Evolutionary conservation across 2,797 vertebrate species (phyloP).

Genomic region (Sebastes kiyomatsui): DNA sequence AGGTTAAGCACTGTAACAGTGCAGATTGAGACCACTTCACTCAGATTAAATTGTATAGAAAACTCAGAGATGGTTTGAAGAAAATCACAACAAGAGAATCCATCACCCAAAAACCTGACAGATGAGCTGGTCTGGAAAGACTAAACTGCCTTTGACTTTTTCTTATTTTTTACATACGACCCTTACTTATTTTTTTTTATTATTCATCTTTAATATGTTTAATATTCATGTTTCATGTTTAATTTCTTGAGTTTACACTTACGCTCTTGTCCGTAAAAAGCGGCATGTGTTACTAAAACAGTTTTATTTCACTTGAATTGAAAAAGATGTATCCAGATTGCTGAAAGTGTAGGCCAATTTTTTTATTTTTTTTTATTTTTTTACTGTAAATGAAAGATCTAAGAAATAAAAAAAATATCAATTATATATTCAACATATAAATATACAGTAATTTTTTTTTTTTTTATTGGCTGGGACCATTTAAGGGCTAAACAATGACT

Average conservation of each 20-base stretch:
- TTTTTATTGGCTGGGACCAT: background rate
- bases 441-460: too few species aligned
- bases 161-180: background rate
- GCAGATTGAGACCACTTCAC: background rate
- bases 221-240: background rate
- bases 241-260: background rate
- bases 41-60: background rate
- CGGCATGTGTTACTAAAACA: too few species aligned
- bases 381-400: background rate
- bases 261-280: background rate
- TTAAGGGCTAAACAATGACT: background rate
- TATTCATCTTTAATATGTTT: background rate
- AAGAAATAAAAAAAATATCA: background rate
- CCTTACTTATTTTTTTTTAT: background rate
- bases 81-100: background rate
- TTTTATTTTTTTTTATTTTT: too few species aligned
- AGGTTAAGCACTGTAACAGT: background rate
- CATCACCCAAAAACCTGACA: background rate
- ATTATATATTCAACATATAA: background rate
- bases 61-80: background rate
- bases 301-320: too few species aligned
- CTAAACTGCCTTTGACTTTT: background rate
- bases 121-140: background rate
- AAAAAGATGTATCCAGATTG: too few species aligned
- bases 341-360: background rate